Conservation (phyloP, 2,797 vertebrate genomes). For the Urocyon cinereoargenteus region DNA sequence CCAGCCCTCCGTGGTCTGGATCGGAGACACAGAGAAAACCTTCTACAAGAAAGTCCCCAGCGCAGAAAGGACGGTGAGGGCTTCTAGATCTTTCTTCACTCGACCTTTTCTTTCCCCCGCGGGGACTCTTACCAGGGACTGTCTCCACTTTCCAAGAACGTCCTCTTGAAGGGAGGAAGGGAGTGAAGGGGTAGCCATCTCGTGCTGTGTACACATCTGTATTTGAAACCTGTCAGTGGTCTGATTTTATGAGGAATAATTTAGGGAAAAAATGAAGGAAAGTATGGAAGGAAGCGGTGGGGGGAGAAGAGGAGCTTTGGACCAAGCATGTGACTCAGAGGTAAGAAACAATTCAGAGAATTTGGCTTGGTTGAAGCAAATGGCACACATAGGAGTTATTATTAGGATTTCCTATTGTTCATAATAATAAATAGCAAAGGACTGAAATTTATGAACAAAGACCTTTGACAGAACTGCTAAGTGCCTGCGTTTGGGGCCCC, state of each 20-base stretch:
- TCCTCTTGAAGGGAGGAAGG: background rate
- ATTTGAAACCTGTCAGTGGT: background rate
- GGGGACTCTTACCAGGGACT: background rate
- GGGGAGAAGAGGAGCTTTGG: background rate
- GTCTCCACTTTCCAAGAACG: background rate
- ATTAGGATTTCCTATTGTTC: slow-evolving; percentile 71
- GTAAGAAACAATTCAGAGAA: background rate
- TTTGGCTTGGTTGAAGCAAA: background rate
- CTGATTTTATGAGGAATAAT: slow-evolving; percentile 19
- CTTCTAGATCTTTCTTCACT: background rate
- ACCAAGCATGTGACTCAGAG: background rate
- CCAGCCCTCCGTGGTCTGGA: slow-evolving; percentile 94
- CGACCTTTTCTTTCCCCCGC: background rate
- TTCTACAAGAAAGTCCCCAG: slow-evolving; percentile 90
- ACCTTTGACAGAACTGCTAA: slow-evolving; percentile 22
- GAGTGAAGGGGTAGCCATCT: rapidly evolving
- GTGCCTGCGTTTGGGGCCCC: slow-evolving; percentile 41
- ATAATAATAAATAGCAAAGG: slow-evolving; percentile 40
- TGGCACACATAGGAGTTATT: slow-evolving; percentile 16
- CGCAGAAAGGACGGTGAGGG: slow-evolving; percentile 87
- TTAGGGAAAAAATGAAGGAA: background rate
- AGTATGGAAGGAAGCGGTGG: too few species aligned
- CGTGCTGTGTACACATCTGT: background rate
- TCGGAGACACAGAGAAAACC: slow-evolving; percentile 91
- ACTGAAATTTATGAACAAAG: slow-evolving; percentile 76